Base-by-base conservation (phyloP, 2,888 invertebrate genomes). In the Tiphia femorata region DNA sequence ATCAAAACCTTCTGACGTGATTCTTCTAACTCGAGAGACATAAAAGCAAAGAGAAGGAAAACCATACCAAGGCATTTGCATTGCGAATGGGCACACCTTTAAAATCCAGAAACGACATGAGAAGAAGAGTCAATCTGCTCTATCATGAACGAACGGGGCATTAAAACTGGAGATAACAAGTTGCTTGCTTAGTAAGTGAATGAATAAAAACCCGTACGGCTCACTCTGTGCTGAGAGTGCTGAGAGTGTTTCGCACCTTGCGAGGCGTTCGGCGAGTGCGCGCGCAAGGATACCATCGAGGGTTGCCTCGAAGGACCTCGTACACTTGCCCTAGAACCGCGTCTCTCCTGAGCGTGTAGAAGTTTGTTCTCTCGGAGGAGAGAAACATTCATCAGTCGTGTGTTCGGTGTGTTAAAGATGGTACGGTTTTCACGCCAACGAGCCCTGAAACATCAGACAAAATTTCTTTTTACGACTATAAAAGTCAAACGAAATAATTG, bases 331-430 rank as follows among this genome's bases (percentile, higher is more conserved):
- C 92, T 87, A 10, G 94, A 93, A 35, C 94, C 93, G 6, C 93
- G 90, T 44, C 94, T 88, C 75, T 94, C 94, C 82, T 88, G 88
- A 40, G 91, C 88, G 78, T 93, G 93, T 64, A 92, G 85, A 49
- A 93, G 85, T 78, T 94, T 94, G 72, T 91, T 93, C 76, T 94
- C 94, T 75, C 92, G 87, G 75, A 95, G 84, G 70, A 95, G 84
- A 2, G 94, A 94, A 19, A 93, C 95, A 84, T 96, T 96, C 95
- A 96, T 96, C 84, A 96, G 86, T 57, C 96, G 90, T 57, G 96
- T 95, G 84, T 96, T 96, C 21, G 96, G 95, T 46, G 96, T 96
- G 84, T 96, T 96, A 87, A 96, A 96, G 77, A 96, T 96, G 27
- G 95, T 94, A 20, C 96, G 89, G 82, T 94, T 95, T 77, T 96